A percentile compares a stretch with the other conserved stretches of the same genome.
These are phyloP conservation scores for Diogma glabrata DNA, from an alignment of 2,888 invertebrate genomes.

Conservation along the genomic window DNA sequence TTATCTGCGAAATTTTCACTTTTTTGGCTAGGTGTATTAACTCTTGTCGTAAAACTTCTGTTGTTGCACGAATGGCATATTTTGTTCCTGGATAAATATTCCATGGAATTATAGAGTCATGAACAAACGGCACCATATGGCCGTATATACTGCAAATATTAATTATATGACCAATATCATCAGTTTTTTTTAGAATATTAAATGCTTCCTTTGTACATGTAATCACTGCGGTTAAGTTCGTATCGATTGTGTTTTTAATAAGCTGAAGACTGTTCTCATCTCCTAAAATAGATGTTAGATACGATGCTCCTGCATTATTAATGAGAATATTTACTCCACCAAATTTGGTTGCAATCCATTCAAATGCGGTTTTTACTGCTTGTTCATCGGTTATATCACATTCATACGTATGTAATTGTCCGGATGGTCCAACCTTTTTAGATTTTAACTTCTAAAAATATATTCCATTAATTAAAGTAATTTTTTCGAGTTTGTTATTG, in stretches of 20 bases:
- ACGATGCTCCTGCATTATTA: slow-evolving; percentile 42
- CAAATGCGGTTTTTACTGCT: slow-evolving; percentile 42
- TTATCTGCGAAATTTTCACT: no score
- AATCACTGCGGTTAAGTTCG: slow-evolving; percentile 36
- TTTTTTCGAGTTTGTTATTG: no score
- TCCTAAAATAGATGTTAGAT: slow-evolving; percentile 14
- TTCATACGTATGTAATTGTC: slow-evolving; percentile 25
- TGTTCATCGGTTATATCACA: slow-evolving; percentile 43
- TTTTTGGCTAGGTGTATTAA: no score
- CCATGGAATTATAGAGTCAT: no score
- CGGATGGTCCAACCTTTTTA: slow-evolving; percentile 16
- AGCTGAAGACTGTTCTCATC: slow-evolving; percentile 21
- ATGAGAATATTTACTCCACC: slow-evolving; percentile 45
- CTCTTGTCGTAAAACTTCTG: slow-evolving; percentile 26
- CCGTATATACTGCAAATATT: slow-evolving; percentile 39
- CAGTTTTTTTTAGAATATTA: slow-evolving; percentile 35
- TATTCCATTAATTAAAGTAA: not conserved
- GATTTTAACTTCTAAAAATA: slow-evolving; percentile 12
- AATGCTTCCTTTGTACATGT: slow-evolving; percentile 38
- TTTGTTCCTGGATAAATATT: slow-evolving; percentile 29
- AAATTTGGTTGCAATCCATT: slow-evolving; percentile 37
- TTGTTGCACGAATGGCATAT: slow-evolving; percentile 26
- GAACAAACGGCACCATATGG: slow-evolving; percentile 35
- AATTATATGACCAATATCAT: slow-evolving; percentile 36
- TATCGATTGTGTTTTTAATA: slow-evolving; percentile 31